Conservation (phyloP, 2,888 invertebrate genomes). For the Idaea straminata region DNA sequence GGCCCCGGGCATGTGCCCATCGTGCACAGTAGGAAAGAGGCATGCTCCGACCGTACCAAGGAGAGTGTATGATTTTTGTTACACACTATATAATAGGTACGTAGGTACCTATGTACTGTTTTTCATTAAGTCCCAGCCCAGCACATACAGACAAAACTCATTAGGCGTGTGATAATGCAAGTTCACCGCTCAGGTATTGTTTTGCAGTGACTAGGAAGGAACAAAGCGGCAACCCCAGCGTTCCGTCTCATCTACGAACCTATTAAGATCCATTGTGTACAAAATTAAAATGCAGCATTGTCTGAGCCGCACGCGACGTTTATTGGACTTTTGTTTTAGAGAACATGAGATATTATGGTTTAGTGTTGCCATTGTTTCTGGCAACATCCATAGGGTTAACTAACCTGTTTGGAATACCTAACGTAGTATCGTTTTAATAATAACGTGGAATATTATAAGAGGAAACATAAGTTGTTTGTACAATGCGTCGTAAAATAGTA, state of each 20-base stretch:
- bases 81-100: constrained; percentile 54
- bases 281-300: constrained; percentile 78
- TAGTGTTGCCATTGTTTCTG: constrained; percentile 10
- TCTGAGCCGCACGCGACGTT: constrained; percentile 51
- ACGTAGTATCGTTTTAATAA: neutral
- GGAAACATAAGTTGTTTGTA: too few relatives aligned
- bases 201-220: constrained; percentile 62
- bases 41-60: too few relatives aligned
- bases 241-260: constrained; percentile 71
- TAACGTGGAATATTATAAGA: neutral
- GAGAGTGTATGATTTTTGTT: constrained; percentile 36
- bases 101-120: constrained; percentile 16
- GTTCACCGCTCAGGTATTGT: constrained; percentile 76
- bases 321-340: constrained; percentile 57
- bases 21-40: too few relatives aligned
- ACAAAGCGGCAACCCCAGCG: constrained; percentile 54
- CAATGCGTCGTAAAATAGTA: too few relatives aligned
- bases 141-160: constrained; percentile 71
- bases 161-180: constrained; percentile 77
- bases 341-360: constrained; percentile 35
- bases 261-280: constrained; percentile 75
- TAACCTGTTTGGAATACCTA: neutral
- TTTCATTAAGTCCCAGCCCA: constrained; percentile 24
- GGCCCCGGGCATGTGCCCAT: too few relatives aligned
- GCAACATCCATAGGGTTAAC: constrained; percentile 6